These are phyloP conservation scores for Xiphophorus couchianus DNA, from an alignment of 2,113 vertebrate species.

Conservation along the genomic window DNA sequence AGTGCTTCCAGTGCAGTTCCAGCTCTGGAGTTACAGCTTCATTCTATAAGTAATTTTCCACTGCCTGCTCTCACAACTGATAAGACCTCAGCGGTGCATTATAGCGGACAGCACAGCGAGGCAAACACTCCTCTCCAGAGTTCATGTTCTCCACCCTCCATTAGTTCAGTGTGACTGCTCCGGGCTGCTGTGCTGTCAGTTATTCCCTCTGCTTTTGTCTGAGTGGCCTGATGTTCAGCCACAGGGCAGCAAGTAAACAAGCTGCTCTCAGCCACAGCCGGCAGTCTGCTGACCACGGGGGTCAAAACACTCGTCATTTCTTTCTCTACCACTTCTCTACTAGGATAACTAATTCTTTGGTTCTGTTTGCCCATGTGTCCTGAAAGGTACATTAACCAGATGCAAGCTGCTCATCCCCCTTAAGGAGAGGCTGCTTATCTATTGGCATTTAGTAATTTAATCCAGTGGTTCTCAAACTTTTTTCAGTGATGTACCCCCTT, in stretches of 20 bases:
- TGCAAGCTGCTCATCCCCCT: neutral
- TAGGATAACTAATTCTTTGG: neutral
- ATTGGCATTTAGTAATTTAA: neutral
- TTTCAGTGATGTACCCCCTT: too few species aligned
- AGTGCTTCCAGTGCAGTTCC: neutral
- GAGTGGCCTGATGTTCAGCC: slow-evolving; percentile 24
- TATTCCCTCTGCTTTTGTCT: slow-evolving; percentile 64
- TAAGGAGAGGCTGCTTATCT: neutral
- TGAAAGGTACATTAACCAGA: neutral
- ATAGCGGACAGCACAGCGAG: neutral
- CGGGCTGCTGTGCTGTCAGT: slow-evolving; percentile 58
- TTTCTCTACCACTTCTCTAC: neutral
- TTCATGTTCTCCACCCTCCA: slow-evolving; percentile 53
- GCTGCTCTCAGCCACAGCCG: slow-evolving; percentile 34
- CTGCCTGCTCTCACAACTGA: slow-evolving; percentile 11
- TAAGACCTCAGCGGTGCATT: slow-evolving; percentile 9
- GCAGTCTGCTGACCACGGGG: slow-evolving; percentile 23
- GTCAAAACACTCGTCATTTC: slow-evolving; percentile 9
- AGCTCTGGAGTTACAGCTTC: neutral
- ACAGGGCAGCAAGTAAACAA: slow-evolving; percentile 24
- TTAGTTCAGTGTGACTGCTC: slow-evolving; percentile 55
- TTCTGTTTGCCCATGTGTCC: neutral
- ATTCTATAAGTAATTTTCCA: slow-evolving; percentile 7
- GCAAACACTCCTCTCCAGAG: slow-evolving; percentile 22
- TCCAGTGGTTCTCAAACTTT: too few species aligned